Percentiles rank a stretch among this genome's conserved stretches.
Conservation (phyloP, 2,797 vertebrate genomes). For the Melanotaenia maccullochi region DNA sequence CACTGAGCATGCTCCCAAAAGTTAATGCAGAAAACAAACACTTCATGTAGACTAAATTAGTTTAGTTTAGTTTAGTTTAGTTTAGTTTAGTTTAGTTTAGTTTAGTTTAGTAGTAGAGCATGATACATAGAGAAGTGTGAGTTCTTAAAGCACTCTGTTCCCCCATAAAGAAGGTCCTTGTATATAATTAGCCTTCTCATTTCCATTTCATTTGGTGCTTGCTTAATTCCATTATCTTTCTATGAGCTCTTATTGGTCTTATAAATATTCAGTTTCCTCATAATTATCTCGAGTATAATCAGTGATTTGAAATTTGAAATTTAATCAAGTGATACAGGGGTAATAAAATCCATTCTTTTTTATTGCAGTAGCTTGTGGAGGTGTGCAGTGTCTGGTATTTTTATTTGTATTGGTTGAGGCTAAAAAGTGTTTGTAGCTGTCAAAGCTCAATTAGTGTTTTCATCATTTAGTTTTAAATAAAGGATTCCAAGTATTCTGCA, state of each 20-base stretch:
- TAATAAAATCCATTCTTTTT: conserved; percentile 31
- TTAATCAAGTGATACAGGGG: conserved; percentile 62
- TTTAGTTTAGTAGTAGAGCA: background rate
- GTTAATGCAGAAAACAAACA: too few species aligned
- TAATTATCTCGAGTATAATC: conserved; percentile 73
- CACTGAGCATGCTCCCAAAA: too few species aligned
- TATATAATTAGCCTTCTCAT: conserved; percentile 44
- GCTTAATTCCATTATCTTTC: conserved; percentile 28
- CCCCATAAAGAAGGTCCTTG: conserved; percentile 10
- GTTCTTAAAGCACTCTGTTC: conserved; percentile 3
- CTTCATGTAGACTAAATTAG: too few species aligned
- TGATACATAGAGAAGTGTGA: background rate
- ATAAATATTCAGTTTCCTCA: conserved; percentile 71
- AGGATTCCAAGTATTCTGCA: too few species aligned
- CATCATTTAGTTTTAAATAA: too few species aligned
- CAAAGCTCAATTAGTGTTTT: too few species aligned
- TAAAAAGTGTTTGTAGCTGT: too few species aligned
- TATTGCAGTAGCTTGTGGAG: background rate
- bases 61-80: too few species aligned
- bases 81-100: too few species aligned
- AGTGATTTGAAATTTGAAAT: conserved; percentile 61
- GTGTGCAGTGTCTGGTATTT: background rate
- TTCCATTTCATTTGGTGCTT: conserved; percentile 47
- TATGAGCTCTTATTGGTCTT: conserved; percentile 45
- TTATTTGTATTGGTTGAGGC: too few species aligned